Evolutionary conservation across 2,797 vertebrate species (phyloP).

Genomic region (Hydrophis major): DNA sequence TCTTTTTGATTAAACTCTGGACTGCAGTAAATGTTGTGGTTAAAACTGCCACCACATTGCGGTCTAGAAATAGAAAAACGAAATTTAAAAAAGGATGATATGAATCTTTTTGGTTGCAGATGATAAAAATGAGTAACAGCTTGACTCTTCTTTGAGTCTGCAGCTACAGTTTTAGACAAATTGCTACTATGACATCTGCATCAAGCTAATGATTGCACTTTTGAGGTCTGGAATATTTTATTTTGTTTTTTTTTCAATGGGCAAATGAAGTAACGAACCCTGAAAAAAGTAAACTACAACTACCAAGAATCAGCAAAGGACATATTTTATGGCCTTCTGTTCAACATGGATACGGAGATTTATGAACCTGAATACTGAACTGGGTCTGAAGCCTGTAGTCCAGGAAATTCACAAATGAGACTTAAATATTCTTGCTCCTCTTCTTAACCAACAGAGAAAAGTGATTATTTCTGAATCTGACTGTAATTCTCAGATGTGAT

Average conservation of each 20-base stretch:
- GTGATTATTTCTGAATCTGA: background rate
- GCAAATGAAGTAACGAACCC: background rate
- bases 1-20: conserved; percentile 14
- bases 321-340: background rate
- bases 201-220: background rate
- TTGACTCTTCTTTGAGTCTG: background rate
- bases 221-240: background rate
- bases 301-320: background rate
- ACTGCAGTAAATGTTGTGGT: conserved; percentile 9
- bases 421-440: background rate
- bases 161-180: background rate
- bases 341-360: background rate
- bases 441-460: background rate
- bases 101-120: conserved; percentile 12
- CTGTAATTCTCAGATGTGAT: background rate
- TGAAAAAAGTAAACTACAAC: background rate
- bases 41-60: background rate
- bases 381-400: background rate
- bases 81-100: background rate
- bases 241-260: background rate
- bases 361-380: background rate
- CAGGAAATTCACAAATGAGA: background rate
- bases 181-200: background rate
- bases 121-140: background rate
- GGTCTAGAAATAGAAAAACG: background rate